Percentiles rank a stretch among this genome's conserved stretches.
Conservation (phyloP, 2,888 invertebrate genomes). For the Apodemia duryi region DNA sequence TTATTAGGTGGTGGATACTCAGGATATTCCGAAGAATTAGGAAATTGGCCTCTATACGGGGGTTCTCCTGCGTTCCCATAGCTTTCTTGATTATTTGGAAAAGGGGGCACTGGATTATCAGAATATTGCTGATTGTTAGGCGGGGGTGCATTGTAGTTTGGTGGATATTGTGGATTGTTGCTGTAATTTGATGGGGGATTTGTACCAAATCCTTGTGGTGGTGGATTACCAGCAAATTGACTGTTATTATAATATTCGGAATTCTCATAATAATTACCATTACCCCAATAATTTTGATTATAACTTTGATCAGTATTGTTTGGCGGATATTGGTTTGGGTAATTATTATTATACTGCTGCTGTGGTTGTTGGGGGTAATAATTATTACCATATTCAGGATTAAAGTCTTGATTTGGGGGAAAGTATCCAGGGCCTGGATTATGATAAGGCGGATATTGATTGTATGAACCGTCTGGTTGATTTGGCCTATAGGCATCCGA, state of each 20-base stretch:
- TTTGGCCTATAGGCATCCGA: conserved; percentile 50
- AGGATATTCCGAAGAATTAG: conserved; percentile 50
- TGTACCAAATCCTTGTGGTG: conserved; percentile 51
- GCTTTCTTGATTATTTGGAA: conserved; percentile 52
- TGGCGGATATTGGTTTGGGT: conserved; percentile 65
- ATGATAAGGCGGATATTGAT: conserved; percentile 63
- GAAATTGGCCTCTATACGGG: conserved; percentile 45
- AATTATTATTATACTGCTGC: conserved; percentile 57
- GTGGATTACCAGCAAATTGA: conserved; percentile 54
- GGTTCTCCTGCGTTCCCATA: conserved; percentile 55
- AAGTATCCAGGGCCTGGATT: conserved; percentile 58
- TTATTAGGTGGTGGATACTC: conserved; percentile 47
- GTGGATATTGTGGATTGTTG: conserved; percentile 53
- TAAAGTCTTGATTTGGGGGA: conserved; percentile 71
- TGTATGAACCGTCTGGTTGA: conserved; percentile 42
- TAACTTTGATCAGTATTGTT: conserved; percentile 55
- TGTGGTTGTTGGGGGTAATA: conserved; percentile 60
- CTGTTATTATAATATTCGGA: conserved; percentile 64
- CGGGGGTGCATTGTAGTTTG: conserved; percentile 50
- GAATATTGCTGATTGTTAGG: conserved; percentile 48
- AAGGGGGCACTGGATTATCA: conserved; percentile 52
- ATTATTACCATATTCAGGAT: conserved; percentile 61
- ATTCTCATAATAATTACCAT: conserved; percentile 62
- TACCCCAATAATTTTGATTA: conserved; percentile 68
- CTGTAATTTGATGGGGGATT: conserved; percentile 50